Conservation (phyloP, 1,140 invertebrate genomes). For the Drosophila pruinosa region DNA sequence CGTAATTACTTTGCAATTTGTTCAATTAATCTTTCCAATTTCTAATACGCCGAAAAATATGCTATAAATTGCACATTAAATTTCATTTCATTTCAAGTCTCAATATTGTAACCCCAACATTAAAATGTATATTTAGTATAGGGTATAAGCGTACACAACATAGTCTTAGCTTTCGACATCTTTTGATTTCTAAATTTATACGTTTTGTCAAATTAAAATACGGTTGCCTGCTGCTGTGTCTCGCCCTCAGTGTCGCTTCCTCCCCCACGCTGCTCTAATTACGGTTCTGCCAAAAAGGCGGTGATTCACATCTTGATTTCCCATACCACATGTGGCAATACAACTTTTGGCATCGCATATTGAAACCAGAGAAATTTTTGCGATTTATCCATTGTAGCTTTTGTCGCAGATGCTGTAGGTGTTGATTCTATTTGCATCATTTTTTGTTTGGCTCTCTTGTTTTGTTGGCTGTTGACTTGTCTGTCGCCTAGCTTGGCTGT, state of each 20-base stretch:
- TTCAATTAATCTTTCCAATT: background rate
- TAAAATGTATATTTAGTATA: background rate
- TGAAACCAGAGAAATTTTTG: conserved; percentile 30
- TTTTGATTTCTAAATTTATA: conserved; percentile 61
- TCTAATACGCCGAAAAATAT: background rate
- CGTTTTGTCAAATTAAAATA: conserved; percentile 58
- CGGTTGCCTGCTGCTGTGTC: conserved; percentile 16
- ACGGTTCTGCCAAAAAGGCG: conserved; percentile 38
- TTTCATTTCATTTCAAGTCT: background rate
- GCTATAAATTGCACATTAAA: background rate
- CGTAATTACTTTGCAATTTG: background rate
- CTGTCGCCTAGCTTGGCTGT: conserved; percentile 30
- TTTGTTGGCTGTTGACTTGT: conserved; percentile 51
- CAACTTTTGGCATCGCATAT: conserved; percentile 18
- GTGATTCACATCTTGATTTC: conserved; percentile 20
- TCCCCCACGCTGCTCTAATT: conserved; percentile 48
- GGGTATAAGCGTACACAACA: conserved; percentile 1
- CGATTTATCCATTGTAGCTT: conserved; percentile 18
- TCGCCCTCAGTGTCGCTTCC: background rate
- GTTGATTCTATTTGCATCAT: conserved; percentile 33
- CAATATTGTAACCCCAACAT: background rate
- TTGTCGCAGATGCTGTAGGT: conserved; percentile 31
- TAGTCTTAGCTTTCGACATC: conserved; percentile 31
- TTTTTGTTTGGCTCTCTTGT: conserved; percentile 13
- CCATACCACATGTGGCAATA: conserved; percentile 25